These are phyloP conservation scores for Rhabdophis nuchalis DNA, from an alignment of 2,797 vertebrate genomes.

Conservation along the genomic window DNA sequence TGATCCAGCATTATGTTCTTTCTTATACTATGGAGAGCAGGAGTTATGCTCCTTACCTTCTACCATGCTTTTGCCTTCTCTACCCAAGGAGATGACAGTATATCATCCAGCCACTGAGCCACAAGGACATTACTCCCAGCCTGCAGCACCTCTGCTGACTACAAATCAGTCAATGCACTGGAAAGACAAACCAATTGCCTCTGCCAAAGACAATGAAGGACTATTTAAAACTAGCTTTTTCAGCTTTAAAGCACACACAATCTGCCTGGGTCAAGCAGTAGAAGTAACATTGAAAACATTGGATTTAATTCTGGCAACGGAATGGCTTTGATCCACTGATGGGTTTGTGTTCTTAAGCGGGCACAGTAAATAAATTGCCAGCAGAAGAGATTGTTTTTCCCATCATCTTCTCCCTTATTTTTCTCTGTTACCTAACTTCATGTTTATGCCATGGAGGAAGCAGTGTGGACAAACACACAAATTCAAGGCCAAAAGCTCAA, in stretches of 20 bases:
- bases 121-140: constrained; percentile 80
- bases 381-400: constrained; percentile 51
- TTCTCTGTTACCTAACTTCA: constrained; percentile 34
- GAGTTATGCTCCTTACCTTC: constrained; percentile 63
- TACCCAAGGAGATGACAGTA: constrained; percentile 72
- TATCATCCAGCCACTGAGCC: constrained; percentile 81
- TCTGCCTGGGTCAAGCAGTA: neutral
- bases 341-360: neutral
- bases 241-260: constrained; percentile 76
- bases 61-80: constrained; percentile 65
- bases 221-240: constrained; percentile 92
- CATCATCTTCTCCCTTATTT: constrained; percentile 36
- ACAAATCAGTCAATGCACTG: constrained; percentile 80
- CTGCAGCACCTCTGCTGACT: constrained; percentile 93
- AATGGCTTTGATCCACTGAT: constrained; percentile 7
- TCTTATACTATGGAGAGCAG: constrained; percentile 72
- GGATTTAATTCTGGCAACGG: neutral
- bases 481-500: constrained; percentile 46
- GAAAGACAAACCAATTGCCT: constrained; percentile 76
- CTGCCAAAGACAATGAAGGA: constrained; percentile 84
- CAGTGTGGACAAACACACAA: constrained; percentile 43
- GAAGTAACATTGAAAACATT: neutral
- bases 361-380: constrained; percentile 9
- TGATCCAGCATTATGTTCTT: constrained; percentile 93
- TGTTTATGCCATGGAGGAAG: constrained; percentile 55